These are phyloP conservation scores for Resseliella maxima DNA, from an alignment of 2,888 invertebrate species.

Conservation along the genomic window DNA sequence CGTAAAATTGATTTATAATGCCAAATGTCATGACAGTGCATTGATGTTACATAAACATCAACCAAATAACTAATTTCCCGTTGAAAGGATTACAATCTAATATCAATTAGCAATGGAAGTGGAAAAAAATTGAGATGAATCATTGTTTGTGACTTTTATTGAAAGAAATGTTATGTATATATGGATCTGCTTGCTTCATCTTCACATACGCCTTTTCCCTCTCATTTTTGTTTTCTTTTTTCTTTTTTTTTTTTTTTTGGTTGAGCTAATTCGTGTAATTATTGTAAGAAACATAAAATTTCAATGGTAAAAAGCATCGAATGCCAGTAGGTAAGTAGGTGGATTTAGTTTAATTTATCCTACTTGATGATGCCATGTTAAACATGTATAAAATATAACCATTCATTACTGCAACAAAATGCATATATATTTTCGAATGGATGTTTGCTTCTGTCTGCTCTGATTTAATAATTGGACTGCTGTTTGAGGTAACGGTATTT, in stretches of 20 bases:
- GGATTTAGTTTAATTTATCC: constrained; percentile 1
- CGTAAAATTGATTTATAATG: too few species aligned
- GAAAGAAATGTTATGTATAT: not conserved
- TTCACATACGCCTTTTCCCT: not conserved
- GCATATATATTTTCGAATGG: not conserved
- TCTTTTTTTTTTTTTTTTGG: not conserved
- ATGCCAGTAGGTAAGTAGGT: not conserved
- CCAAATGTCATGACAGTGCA: too few species aligned
- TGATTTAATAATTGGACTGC: constrained; percentile 17
- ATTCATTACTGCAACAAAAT: not conserved
- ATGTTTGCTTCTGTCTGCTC: not conserved
- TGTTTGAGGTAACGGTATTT: constrained; percentile 29
- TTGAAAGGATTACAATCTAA: too few species aligned
- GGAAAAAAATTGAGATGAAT: not conserved
- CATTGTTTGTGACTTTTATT: not conserved
- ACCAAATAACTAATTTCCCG: too few species aligned
- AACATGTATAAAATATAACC: not conserved
- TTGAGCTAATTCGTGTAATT: not conserved
- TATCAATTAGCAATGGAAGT: not conserved
- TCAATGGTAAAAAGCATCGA: not conserved
- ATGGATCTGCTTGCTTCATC: not conserved
- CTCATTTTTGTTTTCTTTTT: too few species aligned
- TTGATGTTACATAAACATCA: too few species aligned
- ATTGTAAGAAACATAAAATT: not conserved
- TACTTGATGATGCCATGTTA: not conserved